Evolutionary conservation across 2,888 invertebrate species (phyloP), one percentile per base, ranked within the genome.

Genomic region (Acanthopleura granulata): DNA sequence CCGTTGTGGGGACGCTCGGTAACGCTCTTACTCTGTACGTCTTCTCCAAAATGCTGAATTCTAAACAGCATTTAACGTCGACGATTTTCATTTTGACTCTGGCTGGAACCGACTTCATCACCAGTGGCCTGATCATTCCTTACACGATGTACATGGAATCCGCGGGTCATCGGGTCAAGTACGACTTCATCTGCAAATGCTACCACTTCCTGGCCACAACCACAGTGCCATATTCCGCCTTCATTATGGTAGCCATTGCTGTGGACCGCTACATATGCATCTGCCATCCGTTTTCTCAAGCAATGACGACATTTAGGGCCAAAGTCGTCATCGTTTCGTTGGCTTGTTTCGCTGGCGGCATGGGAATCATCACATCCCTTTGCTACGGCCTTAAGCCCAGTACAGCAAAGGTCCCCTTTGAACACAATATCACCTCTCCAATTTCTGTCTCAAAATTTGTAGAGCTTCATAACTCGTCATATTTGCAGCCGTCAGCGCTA

Each of bases 1-100:
- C 30, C 27, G 72, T 51, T 3, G 49, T 57, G 16, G 72, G 72
- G 6, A 25, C 49, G 15, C 11, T 72, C n/a, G 72, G 72, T 4
- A 72, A 72, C 51, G 61, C 57, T 30, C 18, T 72, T 29, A 29
- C 57, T 1, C n/a, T 72, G 1, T n/a, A 40, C 49, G 72, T 72
- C 51, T 72, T 30, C 61, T 72, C 29, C 1, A 50, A 30, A 57
- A 72, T 29, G 72, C 25, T 27, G 30, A 22, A 29, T 57, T 30
- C 27, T 85, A 88, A 77, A 86, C 69, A 69, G 15, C 22, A 86
- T 73, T 81, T 84, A 72, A 87, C 87, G 25, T 88, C 89, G n/a
- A 88, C 88, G 6, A 84, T 88, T 22, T 88, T 88, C 76, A 89
- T 89, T 69, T 77, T 89, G 18, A 85, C 86, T 1, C 73, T 89